Evolutionary conservation across 2,888 invertebrate species (phyloP), one percentile per base, ranked within the genome.

Genomic region (Drosophila koepferae): DNA sequence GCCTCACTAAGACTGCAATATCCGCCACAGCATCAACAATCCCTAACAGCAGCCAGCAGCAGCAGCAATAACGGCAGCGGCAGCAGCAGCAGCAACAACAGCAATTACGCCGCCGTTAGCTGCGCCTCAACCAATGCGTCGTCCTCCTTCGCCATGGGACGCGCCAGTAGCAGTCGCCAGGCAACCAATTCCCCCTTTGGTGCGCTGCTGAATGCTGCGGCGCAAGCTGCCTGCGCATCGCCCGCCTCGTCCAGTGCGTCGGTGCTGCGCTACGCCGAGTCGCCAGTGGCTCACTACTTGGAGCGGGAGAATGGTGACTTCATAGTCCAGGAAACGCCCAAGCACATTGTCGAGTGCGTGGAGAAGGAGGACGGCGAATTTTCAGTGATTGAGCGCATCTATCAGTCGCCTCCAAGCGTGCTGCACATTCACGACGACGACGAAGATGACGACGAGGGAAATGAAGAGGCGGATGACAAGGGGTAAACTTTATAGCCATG

Each of bases 301-400:
- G 93, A 93, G 74, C 90, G 93, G 3, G 93, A 93, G 10, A 93
- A 93, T 67, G 93, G 93, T 4, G 93, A 93, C 65, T 93, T 93
- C 62, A 92, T 93, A 65, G 92, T 93, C 10, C 93, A 93, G 67
- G 93, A 93, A 74, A 92, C 92, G 14, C 93, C 93, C 23, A 93
- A 92, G 60, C 93, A 92, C 38, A 91, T 93, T 71, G 93, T 93
- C 2, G 93, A 93, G 70, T 93, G 93, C 46, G 92, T 93, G 12
- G 93, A 93, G 72, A 92, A 92, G 60, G 93, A 93, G 20, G 91
- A 92, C 74, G 93, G 93, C 0, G 92, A 93, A 62, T 93, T 93
- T 80, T 92, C 93, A 12, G 93, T 93, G n/a, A 93, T 93, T 61
- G 93, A 93, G 72, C 92, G 93, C 69, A 92, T 93, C 48, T 91